Evolutionary conservation across 2,113 vertebrate species (phyloP).

Genomic region (Neofelis nebulosa): DNA sequence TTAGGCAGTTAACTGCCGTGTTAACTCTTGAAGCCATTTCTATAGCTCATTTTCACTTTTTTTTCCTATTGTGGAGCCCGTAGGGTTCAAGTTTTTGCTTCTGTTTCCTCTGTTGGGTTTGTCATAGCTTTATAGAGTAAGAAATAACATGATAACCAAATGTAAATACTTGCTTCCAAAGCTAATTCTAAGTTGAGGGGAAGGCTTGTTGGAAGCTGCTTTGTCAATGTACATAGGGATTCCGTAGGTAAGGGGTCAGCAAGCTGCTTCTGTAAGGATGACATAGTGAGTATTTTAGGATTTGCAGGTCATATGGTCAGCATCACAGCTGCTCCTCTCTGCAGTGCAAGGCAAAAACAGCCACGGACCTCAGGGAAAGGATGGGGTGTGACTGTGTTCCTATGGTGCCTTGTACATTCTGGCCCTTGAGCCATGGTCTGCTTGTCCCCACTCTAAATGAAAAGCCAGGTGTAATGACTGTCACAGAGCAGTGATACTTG

Average conservation of each 20-base stretch:
- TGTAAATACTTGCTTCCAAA: neutral
- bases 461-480: neutral
- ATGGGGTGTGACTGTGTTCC: accelerated
- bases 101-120: neutral
- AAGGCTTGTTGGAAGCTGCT: neutral
- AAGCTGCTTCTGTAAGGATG: neutral
- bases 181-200: neutral
- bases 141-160: neutral
- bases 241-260: neutral
- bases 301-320: neutral
- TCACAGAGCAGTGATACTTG: neutral
- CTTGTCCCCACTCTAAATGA: neutral
- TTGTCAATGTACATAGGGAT: neutral
- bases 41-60: neutral
- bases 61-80: neutral
- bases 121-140: neutral
- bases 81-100: neutral
- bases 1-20: neutral
- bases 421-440: neutral
- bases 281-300: neutral
- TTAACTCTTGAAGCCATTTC: neutral
- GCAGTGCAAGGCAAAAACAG: neutral
- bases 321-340: neutral
- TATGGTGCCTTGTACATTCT: too few relatives aligned
- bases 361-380: too few relatives aligned